Base-by-base conservation (phyloP, 2,797 vertebrate species). In the Melanotaenia maccullochi region DNA sequence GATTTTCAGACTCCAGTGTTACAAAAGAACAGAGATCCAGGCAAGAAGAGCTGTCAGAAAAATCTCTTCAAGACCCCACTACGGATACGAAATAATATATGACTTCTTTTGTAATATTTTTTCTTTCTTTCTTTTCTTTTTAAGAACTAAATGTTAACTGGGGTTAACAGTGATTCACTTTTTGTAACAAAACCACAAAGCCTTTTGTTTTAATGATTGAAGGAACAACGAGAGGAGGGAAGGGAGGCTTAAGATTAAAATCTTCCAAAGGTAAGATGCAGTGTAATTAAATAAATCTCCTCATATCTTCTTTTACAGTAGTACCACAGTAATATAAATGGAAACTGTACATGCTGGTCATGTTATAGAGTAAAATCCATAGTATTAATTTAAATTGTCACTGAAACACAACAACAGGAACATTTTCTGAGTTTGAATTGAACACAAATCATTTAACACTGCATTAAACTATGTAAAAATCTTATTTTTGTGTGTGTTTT, bases 1-100 rank as follows among this genome's bases (percentile, higher is more conserved):
- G 96, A 70, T 93, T 96, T 91, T 94, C 95, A 81, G 96, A 97
- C 81, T 92, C 95, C 86, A 90, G 87, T 25, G 93, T 93, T 89
- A 94, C 94, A 5, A 95, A 94, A 5, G 95, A 95, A 73, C 88
- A 93, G 72, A 93, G 87, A 0, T 90, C 93, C 3, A 92, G 90
- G 20, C 92, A 94, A 83, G 93, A 95, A 54, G 94, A 93, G 38
- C 14, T 24, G 57, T 82, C 87, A 16, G 91, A 87, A 64, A 76
- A 84, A 73, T 59, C 78, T 33, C 76, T 62, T 56, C 87, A 85
- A 60, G 51, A 69, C 38, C 44, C 75, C 60, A 60, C 63, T 40
- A 71, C 75, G 64, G 81, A 83, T 44, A 71, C 77, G 44, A 81
- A 88, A 73, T 68, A 76, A 38, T 87, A 92, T 74, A 16, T 32